Percentiles rank a stretch among this genome's conserved stretches.
phyloP scores from a whole-genome alignment of 1,140 invertebrate genomes.

The Papilio polyxenes region DNA sequence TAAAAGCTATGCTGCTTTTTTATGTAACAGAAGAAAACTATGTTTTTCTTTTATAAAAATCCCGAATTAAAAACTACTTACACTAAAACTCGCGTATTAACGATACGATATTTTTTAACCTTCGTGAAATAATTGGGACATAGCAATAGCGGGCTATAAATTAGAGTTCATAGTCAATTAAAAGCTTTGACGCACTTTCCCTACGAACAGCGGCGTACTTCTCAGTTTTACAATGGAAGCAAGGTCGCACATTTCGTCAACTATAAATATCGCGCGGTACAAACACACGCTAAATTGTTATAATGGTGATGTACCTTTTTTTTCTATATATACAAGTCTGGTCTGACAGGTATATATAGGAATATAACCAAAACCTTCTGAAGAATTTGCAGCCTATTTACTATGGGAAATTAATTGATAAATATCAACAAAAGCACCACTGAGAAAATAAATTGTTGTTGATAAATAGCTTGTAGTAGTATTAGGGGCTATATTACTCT shows the following conservation, averaged over 20 bases:
- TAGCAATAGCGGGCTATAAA: constrained; percentile 2
- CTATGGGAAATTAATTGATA: background rate
- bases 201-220: background rate
- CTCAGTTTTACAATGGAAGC: constrained; percentile 31
- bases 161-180: constrained; percentile 3
- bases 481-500: too few species aligned
- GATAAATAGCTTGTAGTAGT: too few species aligned
- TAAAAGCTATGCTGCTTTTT: background rate
- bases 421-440: too few species aligned
- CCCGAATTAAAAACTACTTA: too few species aligned
- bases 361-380: background rate
- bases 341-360: background rate
- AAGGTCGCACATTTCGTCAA: constrained; percentile 42
- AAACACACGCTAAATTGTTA: constrained; percentile 30
- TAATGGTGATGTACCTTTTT: constrained; percentile 22
- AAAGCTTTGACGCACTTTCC: constrained; percentile 18
- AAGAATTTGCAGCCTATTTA: background rate
- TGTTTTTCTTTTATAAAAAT: background rate
- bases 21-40: background rate
- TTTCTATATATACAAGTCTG: background rate
- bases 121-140: background rate
- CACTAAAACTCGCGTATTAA: background rate
- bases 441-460: too few species aligned
- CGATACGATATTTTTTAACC: background rate
- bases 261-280: constrained; percentile 32